Evolutionary conservation across 2,888 invertebrate species (phyloP).

Genomic region (Drosophila tripunctata): DNA sequence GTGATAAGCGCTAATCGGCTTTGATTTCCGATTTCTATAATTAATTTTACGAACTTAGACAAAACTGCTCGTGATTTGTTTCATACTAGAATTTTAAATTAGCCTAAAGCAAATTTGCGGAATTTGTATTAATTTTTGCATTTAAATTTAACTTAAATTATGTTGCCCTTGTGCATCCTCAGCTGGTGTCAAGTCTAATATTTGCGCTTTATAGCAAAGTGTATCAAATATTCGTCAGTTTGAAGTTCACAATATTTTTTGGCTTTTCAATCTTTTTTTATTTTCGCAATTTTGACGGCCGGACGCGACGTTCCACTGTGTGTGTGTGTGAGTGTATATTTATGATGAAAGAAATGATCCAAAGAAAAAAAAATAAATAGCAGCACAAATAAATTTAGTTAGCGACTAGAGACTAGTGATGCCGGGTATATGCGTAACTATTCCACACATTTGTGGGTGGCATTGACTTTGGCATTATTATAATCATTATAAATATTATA

Average conservation of each 20-base stretch:
- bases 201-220: too few relatives aligned
- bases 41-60: constrained; percentile 40
- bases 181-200: not conserved
- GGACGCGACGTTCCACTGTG: constrained; percentile 48
- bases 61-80: constrained; percentile 1
- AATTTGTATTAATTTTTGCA: not conserved
- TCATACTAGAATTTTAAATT: too few relatives aligned
- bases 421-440: constrained; percentile 34
- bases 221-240: not conserved
- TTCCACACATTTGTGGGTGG: constrained; percentile 42
- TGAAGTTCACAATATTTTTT: not conserved
- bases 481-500: constrained; percentile 48
- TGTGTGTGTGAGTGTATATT: constrained; percentile 21
- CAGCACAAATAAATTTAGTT: constrained; percentile 61
- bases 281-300: constrained; percentile 45
- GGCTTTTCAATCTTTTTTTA: constrained; percentile 14
- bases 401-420: constrained; percentile 43
- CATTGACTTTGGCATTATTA: constrained; percentile 66
- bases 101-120: too few relatives aligned
- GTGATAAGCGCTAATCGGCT: constrained; percentile 67
- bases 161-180: too few relatives aligned
- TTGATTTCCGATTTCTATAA: constrained; percentile 56
- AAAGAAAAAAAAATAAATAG: constrained; percentile 43
- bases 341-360: constrained; percentile 70
- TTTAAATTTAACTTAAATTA: not conserved